A percentile compares a stretch with the other conserved stretches of the same genome.
These are phyloP conservation scores for Portunus trituberculatus DNA, from an alignment of 1,140 invertebrate genomes.

Conservation along the genomic window DNA sequence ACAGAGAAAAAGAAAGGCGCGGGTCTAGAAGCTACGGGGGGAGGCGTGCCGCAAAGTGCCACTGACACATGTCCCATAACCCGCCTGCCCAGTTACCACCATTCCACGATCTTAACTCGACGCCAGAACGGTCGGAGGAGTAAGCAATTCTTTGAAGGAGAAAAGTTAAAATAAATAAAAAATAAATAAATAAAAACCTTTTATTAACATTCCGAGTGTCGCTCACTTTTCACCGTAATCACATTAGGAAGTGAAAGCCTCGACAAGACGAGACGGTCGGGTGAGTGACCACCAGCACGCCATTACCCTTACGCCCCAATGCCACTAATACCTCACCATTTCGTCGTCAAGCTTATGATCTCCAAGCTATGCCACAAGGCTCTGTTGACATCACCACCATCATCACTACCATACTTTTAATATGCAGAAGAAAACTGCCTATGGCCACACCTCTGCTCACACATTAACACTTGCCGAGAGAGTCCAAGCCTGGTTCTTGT, in stretches of 20 bases:
- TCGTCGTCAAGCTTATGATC: background rate
- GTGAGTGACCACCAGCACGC: background rate
- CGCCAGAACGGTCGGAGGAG: no score
- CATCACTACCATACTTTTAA: background rate
- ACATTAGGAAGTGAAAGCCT: background rate
- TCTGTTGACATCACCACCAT: background rate
- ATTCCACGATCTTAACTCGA: no score
- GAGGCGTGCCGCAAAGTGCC: no score
- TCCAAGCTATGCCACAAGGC: background rate
- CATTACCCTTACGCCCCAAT: background rate
- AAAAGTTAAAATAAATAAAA: no score
- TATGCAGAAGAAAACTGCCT: background rate
- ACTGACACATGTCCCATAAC: no score
- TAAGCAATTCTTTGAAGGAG: no score
- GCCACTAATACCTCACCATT: background rate
- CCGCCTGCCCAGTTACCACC: no score
- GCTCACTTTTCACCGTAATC: slow-evolving; percentile 22
- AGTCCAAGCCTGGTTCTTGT: background rate
- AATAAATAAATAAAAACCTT: no score
- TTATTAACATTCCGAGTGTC: background rate
- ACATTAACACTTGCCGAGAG: background rate
- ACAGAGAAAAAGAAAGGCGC: background rate
- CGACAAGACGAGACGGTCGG: background rate
- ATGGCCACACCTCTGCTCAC: background rate
- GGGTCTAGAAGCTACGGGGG: background rate